Evolutionary conservation across 2,797 vertebrate genomes (phyloP).

Genomic region (Amblyraja radiata): DNA sequence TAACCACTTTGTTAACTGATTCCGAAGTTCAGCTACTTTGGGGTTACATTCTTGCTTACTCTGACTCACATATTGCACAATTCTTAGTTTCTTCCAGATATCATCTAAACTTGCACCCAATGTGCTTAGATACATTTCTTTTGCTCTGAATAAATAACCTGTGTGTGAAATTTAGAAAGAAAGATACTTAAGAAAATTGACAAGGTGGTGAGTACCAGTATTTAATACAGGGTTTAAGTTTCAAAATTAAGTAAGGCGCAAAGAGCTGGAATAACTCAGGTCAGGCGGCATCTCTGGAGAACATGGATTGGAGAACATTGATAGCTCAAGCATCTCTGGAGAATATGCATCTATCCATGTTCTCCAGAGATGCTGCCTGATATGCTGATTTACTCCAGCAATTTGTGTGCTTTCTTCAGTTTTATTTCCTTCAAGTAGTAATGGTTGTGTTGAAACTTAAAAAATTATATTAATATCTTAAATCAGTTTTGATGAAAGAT

Average conservation of each 20-base stretch:
- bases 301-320: too few relatives aligned
- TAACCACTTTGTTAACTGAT: constrained; percentile 60
- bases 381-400: too few relatives aligned
- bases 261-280: too few relatives aligned
- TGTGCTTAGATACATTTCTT: constrained; percentile 56
- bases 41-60: constrained; percentile 62
- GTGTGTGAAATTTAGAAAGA: constrained; percentile 40
- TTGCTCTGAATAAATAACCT: constrained; percentile 75
- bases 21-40: constrained; percentile 68
- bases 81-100: constrained; percentile 68
- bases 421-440: not conserved
- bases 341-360: too few relatives aligned
- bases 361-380: too few relatives aligned
- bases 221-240: not conserved
- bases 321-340: too few relatives aligned
- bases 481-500: not conserved
- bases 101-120: constrained; percentile 60
- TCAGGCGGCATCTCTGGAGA: too few relatives aligned
- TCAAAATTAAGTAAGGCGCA: not conserved
- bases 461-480: not conserved
- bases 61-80: constrained; percentile 67
- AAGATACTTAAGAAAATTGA: not conserved
- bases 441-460: not conserved
- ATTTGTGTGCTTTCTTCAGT: not conserved
- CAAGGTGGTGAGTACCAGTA: not conserved